phyloP scores from a whole-genome alignment of 92 coral and sea anemone genomes.

The Porites lobata region DNA sequence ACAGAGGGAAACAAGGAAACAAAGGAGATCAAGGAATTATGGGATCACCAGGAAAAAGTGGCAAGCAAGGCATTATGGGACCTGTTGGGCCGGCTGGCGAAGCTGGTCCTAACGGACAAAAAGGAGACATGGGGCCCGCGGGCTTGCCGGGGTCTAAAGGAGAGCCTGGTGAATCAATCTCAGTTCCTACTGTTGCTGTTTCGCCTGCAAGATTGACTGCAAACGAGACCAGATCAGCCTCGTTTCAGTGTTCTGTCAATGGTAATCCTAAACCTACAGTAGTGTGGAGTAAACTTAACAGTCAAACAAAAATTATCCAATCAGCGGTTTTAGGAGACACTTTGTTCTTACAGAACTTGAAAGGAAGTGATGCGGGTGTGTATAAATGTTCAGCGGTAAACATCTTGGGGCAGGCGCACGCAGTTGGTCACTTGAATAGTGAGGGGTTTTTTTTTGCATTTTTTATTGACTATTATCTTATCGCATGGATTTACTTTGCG shows the following conservation, averaged over 20 bases:
- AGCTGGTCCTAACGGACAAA: constrained; percentile 9
- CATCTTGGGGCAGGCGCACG: too few relatives aligned
- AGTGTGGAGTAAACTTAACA: constrained; percentile 39
- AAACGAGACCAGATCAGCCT: constrained; percentile 57
- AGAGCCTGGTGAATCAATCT: constrained; percentile 49
- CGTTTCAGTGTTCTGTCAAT: constrained; percentile 46
- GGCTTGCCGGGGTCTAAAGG: constrained; percentile 57
- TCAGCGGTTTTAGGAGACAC: constrained; percentile 29
- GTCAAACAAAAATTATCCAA: background rate
- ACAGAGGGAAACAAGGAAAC: constrained; percentile 16
- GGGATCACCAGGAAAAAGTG: constrained; percentile 26
- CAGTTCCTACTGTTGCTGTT: constrained; percentile 42
- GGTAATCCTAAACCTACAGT: constrained; percentile 57
- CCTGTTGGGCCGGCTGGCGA: background rate
- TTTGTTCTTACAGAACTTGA: constrained; percentile 26
- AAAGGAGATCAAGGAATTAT: constrained; percentile 15
- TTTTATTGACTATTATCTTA: constrained; percentile 21
- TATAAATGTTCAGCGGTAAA: too few relatives aligned
- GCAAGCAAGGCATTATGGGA: constrained; percentile 33
- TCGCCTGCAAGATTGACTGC: constrained; percentile 38
- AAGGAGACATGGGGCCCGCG: constrained; percentile 32
- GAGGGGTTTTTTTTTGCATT: constrained; percentile 45
- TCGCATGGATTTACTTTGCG: too few relatives aligned
- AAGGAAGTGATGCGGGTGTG: too few relatives aligned
- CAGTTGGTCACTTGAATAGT: background rate